Evolutionary conservation across 1,140 invertebrate genomes (phyloP).

Genomic region (Heliconius eleuchia): DNA sequence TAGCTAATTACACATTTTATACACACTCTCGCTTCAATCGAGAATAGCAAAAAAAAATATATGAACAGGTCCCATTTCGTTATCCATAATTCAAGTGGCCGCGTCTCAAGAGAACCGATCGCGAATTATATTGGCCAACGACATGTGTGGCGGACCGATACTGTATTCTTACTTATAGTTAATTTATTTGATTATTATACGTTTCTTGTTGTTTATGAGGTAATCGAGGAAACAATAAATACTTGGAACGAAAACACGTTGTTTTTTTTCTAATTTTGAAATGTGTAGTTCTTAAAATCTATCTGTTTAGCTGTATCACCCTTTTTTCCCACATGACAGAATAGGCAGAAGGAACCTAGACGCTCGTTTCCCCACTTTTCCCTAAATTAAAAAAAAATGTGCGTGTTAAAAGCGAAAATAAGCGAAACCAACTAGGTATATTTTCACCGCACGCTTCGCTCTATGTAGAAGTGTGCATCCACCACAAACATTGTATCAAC

Average conservation of each 20-base stretch:
- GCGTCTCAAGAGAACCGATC: slow-evolving; percentile 21
- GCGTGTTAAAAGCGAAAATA: no score
- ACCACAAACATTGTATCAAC: no score
- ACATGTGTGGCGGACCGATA: slow-evolving; percentile 5
- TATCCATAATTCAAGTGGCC: slow-evolving; percentile 25
- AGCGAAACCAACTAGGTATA: no score
- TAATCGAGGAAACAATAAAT: not conserved
- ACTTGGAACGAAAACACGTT: not conserved
- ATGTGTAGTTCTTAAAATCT: not conserved
- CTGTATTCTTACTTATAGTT: not conserved
- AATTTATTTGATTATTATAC: not conserved
- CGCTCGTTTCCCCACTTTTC: no score
- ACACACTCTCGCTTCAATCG: slow-evolving; percentile 3
- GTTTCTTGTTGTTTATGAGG: not conserved
- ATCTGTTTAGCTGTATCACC: no score
- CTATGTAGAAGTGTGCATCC: not conserved
- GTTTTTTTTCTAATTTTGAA: not conserved
- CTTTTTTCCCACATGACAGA: no score
- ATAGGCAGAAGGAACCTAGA: no score
- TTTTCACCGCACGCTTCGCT: not conserved
- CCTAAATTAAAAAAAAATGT: no score
- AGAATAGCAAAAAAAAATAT: slow-evolving; percentile 2
- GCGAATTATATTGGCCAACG: slow-evolving; percentile 18
- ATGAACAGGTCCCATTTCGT: slow-evolving; percentile 19
- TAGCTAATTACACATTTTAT: slow-evolving; percentile 29